phyloP scores from a whole-genome alignment of 2,797 vertebrate genomes.

The Xerus rutilus region DNA sequence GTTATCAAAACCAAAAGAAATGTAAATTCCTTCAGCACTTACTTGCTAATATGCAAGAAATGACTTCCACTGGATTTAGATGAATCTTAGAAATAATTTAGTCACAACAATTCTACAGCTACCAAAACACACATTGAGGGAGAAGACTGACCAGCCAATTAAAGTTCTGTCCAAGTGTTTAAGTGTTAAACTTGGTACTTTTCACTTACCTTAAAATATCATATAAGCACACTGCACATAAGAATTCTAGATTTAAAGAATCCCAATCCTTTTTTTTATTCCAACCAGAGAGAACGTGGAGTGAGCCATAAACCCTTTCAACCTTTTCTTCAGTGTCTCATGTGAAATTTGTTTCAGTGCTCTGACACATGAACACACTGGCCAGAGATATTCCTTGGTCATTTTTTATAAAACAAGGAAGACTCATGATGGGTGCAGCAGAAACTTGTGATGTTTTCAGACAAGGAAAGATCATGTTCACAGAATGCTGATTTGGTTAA shows the following conservation, averaged over 20 bases:
- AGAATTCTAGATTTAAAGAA: conserved; percentile 15
- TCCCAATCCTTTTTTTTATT: background rate
- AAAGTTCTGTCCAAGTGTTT: background rate
- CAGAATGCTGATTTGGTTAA: conserved; percentile 69
- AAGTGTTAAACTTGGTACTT: background rate
- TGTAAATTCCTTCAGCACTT: background rate
- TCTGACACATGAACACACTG: background rate
- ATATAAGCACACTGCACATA: background rate
- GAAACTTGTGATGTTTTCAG: conserved; percentile 24
- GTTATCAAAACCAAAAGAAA: background rate
- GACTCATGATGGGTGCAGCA: background rate
- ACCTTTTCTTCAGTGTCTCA: background rate
- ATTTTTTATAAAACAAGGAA: background rate
- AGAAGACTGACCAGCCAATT: background rate
- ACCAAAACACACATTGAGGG: background rate
- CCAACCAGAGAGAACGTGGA: background rate
- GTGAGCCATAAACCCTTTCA: background rate
- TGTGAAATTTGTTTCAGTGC: background rate
- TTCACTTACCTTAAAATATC: background rate
- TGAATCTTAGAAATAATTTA: background rate
- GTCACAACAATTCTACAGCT: background rate
- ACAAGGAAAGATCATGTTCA: conserved; percentile 30
- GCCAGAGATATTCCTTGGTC: conserved; percentile 45
- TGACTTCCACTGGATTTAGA: background rate
- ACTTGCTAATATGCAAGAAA: background rate